A percentile compares a stretch with the other conserved stretches of the same genome.
phyloP scores from a whole-genome alignment of 1,140 invertebrate species.

The Solen grandis region DNA sequence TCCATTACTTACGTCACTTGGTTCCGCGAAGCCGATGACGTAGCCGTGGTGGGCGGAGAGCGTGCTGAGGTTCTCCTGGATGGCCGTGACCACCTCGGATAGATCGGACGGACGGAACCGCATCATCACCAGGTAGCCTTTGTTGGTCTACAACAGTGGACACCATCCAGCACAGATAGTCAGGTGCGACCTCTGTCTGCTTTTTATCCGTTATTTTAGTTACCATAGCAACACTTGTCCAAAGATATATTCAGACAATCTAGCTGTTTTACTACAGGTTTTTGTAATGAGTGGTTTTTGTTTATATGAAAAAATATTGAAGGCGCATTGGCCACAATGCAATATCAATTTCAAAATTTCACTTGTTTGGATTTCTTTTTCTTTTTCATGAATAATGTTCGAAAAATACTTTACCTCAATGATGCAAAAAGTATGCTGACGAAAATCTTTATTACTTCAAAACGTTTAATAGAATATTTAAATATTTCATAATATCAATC shows the following conservation, averaged over 20 bases:
- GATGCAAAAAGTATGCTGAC: too few relatives aligned
- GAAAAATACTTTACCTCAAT: too few relatives aligned
- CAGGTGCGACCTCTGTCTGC: neutral
- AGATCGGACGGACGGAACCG: conserved; percentile 6
- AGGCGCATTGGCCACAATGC: too few relatives aligned
- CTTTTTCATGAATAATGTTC: too few relatives aligned
- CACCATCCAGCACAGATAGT: neutral
- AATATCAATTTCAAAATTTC: too few relatives aligned
- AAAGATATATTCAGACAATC: neutral
- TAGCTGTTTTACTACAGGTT: neutral
- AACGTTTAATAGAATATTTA: too few relatives aligned
- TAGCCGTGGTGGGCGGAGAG: conserved; percentile 25
- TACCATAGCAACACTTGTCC: neutral
- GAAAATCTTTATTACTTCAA: too few relatives aligned
- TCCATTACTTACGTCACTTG: neutral
- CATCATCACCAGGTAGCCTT: conserved; percentile 50
- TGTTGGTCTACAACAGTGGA: conserved; percentile 9
- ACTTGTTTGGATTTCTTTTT: too few relatives aligned
- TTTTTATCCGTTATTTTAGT: neutral
- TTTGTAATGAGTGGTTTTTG: too few relatives aligned
- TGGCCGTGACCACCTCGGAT: conserved; percentile 10
- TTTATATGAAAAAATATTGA: too few relatives aligned
- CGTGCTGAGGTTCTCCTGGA: conserved; percentile 21
- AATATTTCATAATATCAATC: too few relatives aligned
- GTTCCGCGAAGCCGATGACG: conserved; percentile 34